phyloP scores from a whole-genome alignment of 2,113 vertebrate species.

The Tachysurus vachellii region DNA sequence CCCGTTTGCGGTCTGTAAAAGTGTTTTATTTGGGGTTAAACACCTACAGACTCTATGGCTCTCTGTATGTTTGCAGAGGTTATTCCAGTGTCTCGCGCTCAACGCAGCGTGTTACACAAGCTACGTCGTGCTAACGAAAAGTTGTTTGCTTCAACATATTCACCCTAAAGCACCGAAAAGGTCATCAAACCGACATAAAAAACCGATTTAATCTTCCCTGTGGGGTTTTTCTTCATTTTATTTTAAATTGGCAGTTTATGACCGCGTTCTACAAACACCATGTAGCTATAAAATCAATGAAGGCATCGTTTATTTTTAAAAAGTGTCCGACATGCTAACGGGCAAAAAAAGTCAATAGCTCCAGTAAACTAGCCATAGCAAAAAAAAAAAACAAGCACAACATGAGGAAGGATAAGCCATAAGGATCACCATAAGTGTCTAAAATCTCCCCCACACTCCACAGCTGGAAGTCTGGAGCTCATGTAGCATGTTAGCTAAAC shows the following conservation, averaged over 20 bases:
- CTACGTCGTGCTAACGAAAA: conserved; percentile 22
- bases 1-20: background rate
- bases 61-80: background rate
- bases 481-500: conserved; percentile 56
- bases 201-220: background rate
- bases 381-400: background rate
- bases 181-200: background rate
- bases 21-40: background rate
- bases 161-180: background rate
- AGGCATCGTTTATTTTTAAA: conserved; percentile 20
- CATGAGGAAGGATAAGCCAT: background rate
- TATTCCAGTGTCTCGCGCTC: background rate
- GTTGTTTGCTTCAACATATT: background rate
- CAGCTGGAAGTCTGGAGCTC: conserved; percentile 61
- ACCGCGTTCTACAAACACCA: background rate
- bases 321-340: conserved; percentile 21
- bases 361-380: background rate
- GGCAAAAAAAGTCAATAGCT: conserved; percentile 34
- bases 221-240: background rate
- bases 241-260: background rate
- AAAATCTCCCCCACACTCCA: conserved; percentile 32
- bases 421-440: conserved; percentile 7
- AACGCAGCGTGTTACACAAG: background rate
- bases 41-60: background rate
- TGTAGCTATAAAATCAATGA: conserved; percentile 32